Evolutionary conservation across 2,888 invertebrate genomes (phyloP), one percentile per base, ranked within the genome.

Genomic region (Graphium colonna): DNA sequence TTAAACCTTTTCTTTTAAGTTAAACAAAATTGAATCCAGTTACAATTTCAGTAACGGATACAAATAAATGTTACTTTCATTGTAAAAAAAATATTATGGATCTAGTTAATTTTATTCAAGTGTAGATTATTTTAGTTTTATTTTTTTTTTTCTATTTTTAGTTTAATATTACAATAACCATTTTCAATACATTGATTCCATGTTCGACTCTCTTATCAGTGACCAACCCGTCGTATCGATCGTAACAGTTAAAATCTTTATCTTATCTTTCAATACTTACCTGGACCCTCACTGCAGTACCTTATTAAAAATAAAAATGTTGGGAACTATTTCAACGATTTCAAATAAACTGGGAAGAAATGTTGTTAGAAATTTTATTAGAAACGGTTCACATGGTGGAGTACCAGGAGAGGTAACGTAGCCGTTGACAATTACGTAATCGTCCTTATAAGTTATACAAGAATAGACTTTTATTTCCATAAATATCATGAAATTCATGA

Each of bases 381-480:
- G 88, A 57, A 82, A 85, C 52, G 86, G 84, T 2, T 86, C 83
- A 1, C 69, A 80, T 59, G 89, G 89, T 7, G 86, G 86, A 0
- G 57, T 80, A 5, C 84, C 87, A 40, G 86, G 88, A 1, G 83
- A 84, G 79, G 88, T 87, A 58, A 64, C 80, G 64, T 15, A 53
- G 56, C 64, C 49, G 47, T 60, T 46, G 57, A 17, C 18, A 43
- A 60, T 81, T 82, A 82, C 73, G 71, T 83, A 82, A 80, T 55
- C 36, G 8, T 31, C 1, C 1, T 1, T 9, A 31, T 31, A 31
- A 31, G 8, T 31, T 31, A 1, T 31, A 31, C 3, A 1, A 50
- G 18, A 18, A 45, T 16, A 21, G 3, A 21, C 21, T 21, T n/a
- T n/a, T n/a, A n/a, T n/a, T n/a, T n/a, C n/a, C n/a, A n/a, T 21